These are phyloP conservation scores for Tinamus guttatus DNA, from an alignment of 2,113 vertebrate genomes.

Conservation along the genomic window DNA sequence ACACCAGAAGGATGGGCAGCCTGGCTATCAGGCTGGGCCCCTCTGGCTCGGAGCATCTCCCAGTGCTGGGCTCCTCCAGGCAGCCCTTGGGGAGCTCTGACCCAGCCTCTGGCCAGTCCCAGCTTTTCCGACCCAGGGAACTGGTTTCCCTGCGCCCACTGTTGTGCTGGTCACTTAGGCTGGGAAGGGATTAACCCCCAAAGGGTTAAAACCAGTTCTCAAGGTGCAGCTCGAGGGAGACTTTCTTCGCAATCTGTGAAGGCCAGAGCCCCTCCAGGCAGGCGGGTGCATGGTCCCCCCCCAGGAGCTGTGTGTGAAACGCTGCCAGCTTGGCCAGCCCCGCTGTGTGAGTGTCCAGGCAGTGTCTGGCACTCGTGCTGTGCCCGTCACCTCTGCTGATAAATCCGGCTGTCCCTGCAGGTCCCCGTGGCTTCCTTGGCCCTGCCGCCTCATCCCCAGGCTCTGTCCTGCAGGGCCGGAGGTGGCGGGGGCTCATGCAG, in stretches of 20 bases:
- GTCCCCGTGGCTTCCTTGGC: not conserved
- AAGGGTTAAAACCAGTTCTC: not conserved
- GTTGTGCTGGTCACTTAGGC: not conserved
- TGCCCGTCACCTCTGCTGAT: not conserved
- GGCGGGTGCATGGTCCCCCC: not conserved
- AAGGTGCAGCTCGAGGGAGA: not conserved
- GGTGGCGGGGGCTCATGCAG: too few relatives aligned
- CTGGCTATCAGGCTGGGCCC: not conserved
- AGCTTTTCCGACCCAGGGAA: not conserved
- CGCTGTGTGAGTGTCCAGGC: not conserved
- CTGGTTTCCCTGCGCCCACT: not conserved
- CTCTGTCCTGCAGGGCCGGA: not conserved
- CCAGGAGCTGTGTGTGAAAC: not conserved
- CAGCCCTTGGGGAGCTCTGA: not conserved
- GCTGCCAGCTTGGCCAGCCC: not conserved
- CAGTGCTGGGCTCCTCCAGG: not conserved
- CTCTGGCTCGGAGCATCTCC: not conserved
- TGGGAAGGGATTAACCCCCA: not conserved
- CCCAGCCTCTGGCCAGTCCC: not conserved
- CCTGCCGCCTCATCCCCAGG: not conserved
- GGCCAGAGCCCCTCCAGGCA: not conserved
- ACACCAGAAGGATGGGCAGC: not conserved
- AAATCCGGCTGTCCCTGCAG: not conserved
- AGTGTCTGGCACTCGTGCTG: not conserved
- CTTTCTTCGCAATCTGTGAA: not conserved